These are phyloP conservation scores for Halotydeus destructor DNA, from an alignment of 1,140 invertebrate genomes.

Conservation along the genomic window DNA sequence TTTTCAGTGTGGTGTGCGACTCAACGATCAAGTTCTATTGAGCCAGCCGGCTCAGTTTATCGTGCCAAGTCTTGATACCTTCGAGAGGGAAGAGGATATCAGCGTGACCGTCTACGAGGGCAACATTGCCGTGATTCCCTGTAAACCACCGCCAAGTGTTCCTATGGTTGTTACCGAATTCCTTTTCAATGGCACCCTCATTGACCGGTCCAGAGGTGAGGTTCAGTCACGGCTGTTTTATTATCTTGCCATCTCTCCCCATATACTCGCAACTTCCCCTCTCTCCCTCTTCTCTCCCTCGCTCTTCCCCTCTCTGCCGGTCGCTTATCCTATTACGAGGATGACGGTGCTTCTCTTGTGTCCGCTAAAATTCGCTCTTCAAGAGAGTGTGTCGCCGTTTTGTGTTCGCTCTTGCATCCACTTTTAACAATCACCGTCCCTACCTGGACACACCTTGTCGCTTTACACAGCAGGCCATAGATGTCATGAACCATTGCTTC, in stretches of 20 bases:
- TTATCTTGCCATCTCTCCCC: not conserved
- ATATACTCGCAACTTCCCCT: too few species aligned
- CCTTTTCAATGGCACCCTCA: constrained; percentile 11
- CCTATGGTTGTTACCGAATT: constrained; percentile 32
- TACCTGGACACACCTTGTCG: too few species aligned
- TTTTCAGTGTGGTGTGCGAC: constrained; percentile 16
- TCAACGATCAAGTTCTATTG: constrained; percentile 13
- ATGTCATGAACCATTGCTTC: too few species aligned
- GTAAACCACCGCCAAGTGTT: constrained; percentile 41
- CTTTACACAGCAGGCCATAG: too few species aligned
- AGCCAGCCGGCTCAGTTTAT: constrained; percentile 17
- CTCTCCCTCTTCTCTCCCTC: too few species aligned
- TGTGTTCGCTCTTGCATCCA: too few species aligned
- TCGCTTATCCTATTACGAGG: too few species aligned
- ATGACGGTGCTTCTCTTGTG: too few species aligned
- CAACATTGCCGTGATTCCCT: constrained; percentile 46
- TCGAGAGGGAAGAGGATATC: constrained; percentile 6
- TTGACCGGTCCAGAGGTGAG: constrained; percentile 12
- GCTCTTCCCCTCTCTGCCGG: too few species aligned
- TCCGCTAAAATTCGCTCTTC: too few species aligned
- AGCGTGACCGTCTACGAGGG: constrained; percentile 30
- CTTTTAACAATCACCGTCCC: too few species aligned
- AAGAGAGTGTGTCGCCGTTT: too few species aligned
- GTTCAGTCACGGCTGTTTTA: not conserved
- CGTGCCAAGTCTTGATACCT: constrained; percentile 15